Conservation (phyloP, 2,113 vertebrate genomes). For the Ailurus styani region DNA sequence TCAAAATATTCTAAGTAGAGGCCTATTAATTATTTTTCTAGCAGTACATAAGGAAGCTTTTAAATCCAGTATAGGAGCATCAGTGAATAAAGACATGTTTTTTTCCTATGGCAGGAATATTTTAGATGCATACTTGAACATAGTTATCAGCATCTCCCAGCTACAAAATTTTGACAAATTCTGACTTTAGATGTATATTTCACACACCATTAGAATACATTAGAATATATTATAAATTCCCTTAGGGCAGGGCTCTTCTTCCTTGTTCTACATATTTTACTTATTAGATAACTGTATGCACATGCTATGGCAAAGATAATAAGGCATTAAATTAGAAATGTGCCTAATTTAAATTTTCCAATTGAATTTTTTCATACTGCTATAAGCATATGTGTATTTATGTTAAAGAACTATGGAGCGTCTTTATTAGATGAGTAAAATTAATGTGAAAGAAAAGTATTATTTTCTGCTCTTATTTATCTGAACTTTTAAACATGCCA, state of each 20-base stretch:
- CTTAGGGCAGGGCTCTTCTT: constrained; percentile 49
- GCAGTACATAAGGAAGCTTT: constrained; percentile 5
- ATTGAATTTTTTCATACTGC: constrained; percentile 68
- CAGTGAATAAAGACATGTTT: constrained; percentile 50
- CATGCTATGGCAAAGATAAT: constrained; percentile 68
- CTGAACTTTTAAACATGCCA: background rate
- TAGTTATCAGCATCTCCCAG: constrained; percentile 67
- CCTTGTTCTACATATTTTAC: constrained; percentile 72
- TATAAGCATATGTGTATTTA: constrained; percentile 63
- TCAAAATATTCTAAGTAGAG: constrained; percentile 6
- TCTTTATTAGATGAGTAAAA: constrained; percentile 42
- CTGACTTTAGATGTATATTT: constrained; percentile 74
- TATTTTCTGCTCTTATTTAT: constrained; percentile 13
- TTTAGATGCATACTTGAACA: constrained; percentile 46
- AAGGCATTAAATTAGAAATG: constrained; percentile 74
- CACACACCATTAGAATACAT: constrained; percentile 77
- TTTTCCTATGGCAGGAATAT: constrained; percentile 54
- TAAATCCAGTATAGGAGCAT: constrained; percentile 2
- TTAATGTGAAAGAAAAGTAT: constrained; percentile 7
- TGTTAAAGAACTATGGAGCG: constrained; percentile 19
- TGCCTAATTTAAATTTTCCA: constrained; percentile 68
- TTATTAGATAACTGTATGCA: constrained; percentile 71
- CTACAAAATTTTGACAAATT: constrained; percentile 75
- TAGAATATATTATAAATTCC: constrained; percentile 76
- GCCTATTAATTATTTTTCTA: constrained; percentile 37